phyloP scores from a whole-genome alignment of 2,113 vertebrate genomes.

The Oryzias woworae region DNA sequence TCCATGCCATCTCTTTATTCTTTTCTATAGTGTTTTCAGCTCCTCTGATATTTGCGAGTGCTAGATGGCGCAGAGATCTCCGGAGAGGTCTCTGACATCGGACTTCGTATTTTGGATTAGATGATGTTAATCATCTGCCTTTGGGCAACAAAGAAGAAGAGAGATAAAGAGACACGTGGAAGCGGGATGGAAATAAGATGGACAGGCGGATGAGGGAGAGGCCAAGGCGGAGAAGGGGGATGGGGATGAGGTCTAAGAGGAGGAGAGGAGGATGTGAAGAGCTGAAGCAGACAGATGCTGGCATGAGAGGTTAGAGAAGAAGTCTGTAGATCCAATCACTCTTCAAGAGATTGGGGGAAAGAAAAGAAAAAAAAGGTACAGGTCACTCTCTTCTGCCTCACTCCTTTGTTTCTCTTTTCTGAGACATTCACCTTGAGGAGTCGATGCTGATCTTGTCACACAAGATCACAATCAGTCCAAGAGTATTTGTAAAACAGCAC shows the following conservation, averaged over 20 bases:
- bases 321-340: neutral
- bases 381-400: constrained; percentile 16
- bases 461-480: constrained; percentile 40
- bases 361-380: neutral
- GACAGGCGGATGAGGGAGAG: constrained; percentile 25
- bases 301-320: constrained; percentile 54
- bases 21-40: constrained; percentile 14
- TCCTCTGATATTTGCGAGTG: constrained; percentile 22
- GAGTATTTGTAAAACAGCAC: neutral
- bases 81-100: constrained; percentile 57
- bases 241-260: neutral
- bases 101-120: constrained; percentile 62
- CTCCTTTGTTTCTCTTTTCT: constrained; percentile 13
- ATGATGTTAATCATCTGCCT: constrained; percentile 73
- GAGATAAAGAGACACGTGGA: constrained; percentile 24
- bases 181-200: constrained; percentile 23
- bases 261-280: constrained; percentile 20
- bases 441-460: constrained; percentile 45
- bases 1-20: constrained; percentile 1
- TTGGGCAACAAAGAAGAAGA: constrained; percentile 33
- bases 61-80: constrained; percentile 37
- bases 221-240: constrained; percentile 12
- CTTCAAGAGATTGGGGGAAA: constrained; percentile 27
- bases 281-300: constrained; percentile 62
- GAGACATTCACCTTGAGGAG: constrained; percentile 42